Percentiles rank a stretch among this genome's conserved stretches.
phyloP scores from a whole-genome alignment of 2,888 invertebrate species.

The Thumatha senex region DNA sequence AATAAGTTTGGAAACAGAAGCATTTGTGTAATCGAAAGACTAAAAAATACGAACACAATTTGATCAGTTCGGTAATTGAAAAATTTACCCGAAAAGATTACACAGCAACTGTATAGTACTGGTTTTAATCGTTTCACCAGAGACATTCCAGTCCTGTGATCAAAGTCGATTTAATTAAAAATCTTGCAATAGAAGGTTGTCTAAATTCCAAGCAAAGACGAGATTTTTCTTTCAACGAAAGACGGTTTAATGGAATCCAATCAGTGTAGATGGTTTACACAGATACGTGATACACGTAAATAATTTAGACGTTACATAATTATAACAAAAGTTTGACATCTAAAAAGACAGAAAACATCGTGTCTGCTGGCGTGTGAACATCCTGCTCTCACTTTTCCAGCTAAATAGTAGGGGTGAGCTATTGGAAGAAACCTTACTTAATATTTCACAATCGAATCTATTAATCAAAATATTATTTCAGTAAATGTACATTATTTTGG shows the following conservation, averaged over 20 bases:
- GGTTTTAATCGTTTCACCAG: conserved; percentile 71
- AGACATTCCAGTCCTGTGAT: conserved; percentile 74
- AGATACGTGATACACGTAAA: conserved; percentile 22
- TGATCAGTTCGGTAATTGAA: conserved; percentile 42
- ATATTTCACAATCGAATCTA: too few species aligned
- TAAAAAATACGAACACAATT: conserved; percentile 21
- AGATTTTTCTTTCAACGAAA: conserved; percentile 60
- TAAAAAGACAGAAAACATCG: background rate
- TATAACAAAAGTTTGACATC: background rate
- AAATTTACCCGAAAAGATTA: conserved; percentile 52
- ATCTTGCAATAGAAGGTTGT: conserved; percentile 73
- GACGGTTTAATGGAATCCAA: conserved; percentile 67
- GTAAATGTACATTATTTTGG: too few species aligned
- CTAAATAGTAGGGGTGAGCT: too few species aligned
- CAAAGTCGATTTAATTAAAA: conserved; percentile 80
- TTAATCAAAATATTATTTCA: too few species aligned
- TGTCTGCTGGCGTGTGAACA: too few species aligned
- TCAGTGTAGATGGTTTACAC: conserved; percentile 46
- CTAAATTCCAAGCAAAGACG: conserved; percentile 71
- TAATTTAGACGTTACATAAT: conserved; percentile 11
- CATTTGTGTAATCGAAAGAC: conserved; percentile 10
- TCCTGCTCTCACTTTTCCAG: too few species aligned
- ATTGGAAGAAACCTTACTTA: too few species aligned
- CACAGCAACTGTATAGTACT: conserved; percentile 62
- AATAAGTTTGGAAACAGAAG: background rate